Base-by-base conservation (phyloP, 2,797 vertebrate species). In the Paguma larvata region DNA sequence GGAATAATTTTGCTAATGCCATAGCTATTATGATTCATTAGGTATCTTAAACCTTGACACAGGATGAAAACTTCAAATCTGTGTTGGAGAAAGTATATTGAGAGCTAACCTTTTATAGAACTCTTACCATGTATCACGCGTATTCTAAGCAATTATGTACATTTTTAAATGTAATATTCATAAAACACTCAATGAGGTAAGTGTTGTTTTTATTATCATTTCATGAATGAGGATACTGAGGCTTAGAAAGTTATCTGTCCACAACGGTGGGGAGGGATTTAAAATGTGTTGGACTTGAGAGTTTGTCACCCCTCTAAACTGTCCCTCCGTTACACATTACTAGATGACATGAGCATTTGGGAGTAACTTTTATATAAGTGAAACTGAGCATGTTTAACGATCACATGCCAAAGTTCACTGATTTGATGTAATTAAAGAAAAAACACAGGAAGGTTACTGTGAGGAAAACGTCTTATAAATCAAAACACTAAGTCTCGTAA, bases 401-500 rank as follows among this genome's bases (percentile, higher is more conserved):
- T 21, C 25, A 91, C 86, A 79, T 62, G 19, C 32, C 16, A 79
- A 85, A 94, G 46, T 44, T 77, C 56, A 93, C 1, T 73, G 25
- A 85, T 62, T 7, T 96, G 21, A 56, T 48, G 65, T 82, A 92
- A 46, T 87, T 67, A 51, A 63, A 91, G 30, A 88, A 91, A 94
- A 85, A 56, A 78, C 3, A 41, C 19, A 88, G 83, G 8, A 90
- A 75, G 6, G 12, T 65, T 51, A 85, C 3, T 85, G 41, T 83
- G 48, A 90, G 32, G 23, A 94, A 97, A 95, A 91, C 18, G 65
- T 73, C 51, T 46, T 62, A 95, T 2, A 83, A 77, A 62, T 89
- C 85, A 10, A 86, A 88, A 96, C 15, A 82, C 18, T 9, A 95
- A 93, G 34, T 48, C 48, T n/a, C 38, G 18, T n/a, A 94, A 96